These are phyloP conservation scores for Agonopterix subpropinquella DNA, from an alignment of 2,888 invertebrate genomes.

Conservation along the genomic window DNA sequence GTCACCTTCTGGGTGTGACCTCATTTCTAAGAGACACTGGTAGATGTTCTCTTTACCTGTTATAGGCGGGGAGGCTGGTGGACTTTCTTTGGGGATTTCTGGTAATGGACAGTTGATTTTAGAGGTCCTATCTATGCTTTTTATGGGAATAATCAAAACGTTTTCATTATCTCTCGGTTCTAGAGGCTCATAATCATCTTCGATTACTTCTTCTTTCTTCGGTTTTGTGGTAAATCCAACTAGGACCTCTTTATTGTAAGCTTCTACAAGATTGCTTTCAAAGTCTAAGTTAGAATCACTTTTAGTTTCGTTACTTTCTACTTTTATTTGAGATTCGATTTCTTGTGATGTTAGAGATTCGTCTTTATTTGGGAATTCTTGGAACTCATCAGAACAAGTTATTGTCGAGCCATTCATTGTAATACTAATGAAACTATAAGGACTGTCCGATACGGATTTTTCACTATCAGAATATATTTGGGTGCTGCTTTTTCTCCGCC, in stretches of 20 bases:
- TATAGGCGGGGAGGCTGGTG: conserved; percentile 17
- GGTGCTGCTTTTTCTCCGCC: conserved; percentile 69
- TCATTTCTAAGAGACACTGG: conserved; percentile 63
- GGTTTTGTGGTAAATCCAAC: conserved; percentile 48
- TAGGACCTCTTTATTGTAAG: conserved; percentile 60
- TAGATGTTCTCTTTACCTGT: conserved; percentile 55
- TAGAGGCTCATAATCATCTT: conserved; percentile 66
- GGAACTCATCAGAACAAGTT: conserved; percentile 27
- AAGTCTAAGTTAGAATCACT: conserved; percentile 49
- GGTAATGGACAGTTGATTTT: conserved; percentile 70
- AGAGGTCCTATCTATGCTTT: conserved; percentile 41
- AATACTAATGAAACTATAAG: conserved; percentile 49
- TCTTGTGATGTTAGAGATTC: conserved; percentile 28
- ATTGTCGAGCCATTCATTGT: conserved; percentile 38
- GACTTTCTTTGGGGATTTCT: conserved; percentile 55
- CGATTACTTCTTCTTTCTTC: conserved; percentile 32
- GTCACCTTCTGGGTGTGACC: conserved; percentile 67
- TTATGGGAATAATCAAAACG: conserved; percentile 50
- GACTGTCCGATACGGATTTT: conserved; percentile 44
- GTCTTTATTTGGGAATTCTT: conserved; percentile 27
- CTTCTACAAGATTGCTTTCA: conserved; percentile 63
- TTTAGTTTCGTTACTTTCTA: conserved; percentile 17
- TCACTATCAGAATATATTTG: conserved; percentile 60
- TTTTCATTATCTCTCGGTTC: conserved; percentile 53
- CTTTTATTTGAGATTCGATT: conserved; percentile 8